Evolutionary conservation across 2,888 invertebrate genomes (phyloP), one percentile per base, ranked within the genome.

Genomic region (Drosophila borborema): DNA sequence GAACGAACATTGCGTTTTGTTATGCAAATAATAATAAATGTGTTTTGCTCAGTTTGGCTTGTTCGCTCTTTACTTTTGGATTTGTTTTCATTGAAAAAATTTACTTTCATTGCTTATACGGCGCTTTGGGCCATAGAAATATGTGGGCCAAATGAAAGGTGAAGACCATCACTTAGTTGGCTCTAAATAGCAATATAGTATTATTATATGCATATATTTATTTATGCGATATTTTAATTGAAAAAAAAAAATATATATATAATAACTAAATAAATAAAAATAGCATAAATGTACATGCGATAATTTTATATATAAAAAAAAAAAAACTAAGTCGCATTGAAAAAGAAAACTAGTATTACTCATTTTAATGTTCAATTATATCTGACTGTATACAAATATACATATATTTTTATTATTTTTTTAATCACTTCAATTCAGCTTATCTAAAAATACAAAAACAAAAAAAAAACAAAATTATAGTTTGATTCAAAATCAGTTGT

Each of bases 81-180:
- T 74, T 76, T 63, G 75, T 70, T 86, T 90, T 89, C 87, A 80
- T 89, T 80, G 31, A 67, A 90, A 83, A 81, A 72, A 91, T 89
- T 78, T 86, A 86, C 88, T 89, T 89, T 89, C 90, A 76, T 88
- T 91, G 74, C 88, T 62, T 78, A 71, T 80, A 78, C 58, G 89
- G 86, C 38, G 38, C 55, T 64, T 72, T 60, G 41, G 74, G 72
- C 41, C 60, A 64, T 70, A 87, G 72, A 81, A 86, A 87, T 71
- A 74, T 55, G 56, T 46, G 20, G 38, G 43, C 53, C 43, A 72
- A 77, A 69, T 48, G 67, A 72, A 85, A 68, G 59, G 70, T 46
- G 34, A 7, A n/a, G 40, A 40, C 55, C n/a, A 40, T n/a, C 40
- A 20, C 53, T 16, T 53, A 36, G 18, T n/a, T 34, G 38, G 16